Base-by-base conservation (phyloP, 2,797 vertebrate genomes). In the Heliangelus exortis region DNA sequence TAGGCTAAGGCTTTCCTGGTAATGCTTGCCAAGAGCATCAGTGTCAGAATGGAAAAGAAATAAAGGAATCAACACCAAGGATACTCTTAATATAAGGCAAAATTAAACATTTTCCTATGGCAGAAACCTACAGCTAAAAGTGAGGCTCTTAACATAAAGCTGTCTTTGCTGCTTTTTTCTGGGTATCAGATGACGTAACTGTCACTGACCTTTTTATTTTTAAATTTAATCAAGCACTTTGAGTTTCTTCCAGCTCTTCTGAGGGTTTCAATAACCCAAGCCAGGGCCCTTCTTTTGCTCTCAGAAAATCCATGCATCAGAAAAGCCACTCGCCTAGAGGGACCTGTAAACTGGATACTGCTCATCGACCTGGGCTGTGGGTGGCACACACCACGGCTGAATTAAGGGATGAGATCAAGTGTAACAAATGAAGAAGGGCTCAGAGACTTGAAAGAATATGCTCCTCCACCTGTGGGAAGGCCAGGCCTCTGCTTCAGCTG, bases 401-500 rank as follows among this genome's bases (percentile, higher is more conserved):
- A 29, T 50, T 26, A 65, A 84, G 84, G n/a, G 91, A 5, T 9
- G 81, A 93, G 48, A 89, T 94, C 93, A 73, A 58, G 80, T 94
- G 91, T 79, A 91, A 96, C 93, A 57, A 84, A 96, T 1, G 33
- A 92, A 80, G 84, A 41, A 41, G 39, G 73, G 83, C 41, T 18
- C 1, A 0, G 76, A 33, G 21, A 87, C 92, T 83, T 96, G 92
- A 97, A 96, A 97, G 95, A 59, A 83, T 85, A 68, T 68, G 87
- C 77, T 75, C 33, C 50, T 34, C 57, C 41, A 41, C 63, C 65
- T 89, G 92, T 43, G 21, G 92, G 53, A 91, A 94, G 78, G 74
- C 15, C 61, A 33, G 57, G 61, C 63, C 83, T 73, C 61, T 47
- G 58, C 85, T 92, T 89, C 96, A 96, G 93, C 96, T 96, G 96